These are phyloP conservation scores for Mycetomoellerius zeteki DNA, from an alignment of 1,140 invertebrate species.

Conservation along the genomic window DNA sequence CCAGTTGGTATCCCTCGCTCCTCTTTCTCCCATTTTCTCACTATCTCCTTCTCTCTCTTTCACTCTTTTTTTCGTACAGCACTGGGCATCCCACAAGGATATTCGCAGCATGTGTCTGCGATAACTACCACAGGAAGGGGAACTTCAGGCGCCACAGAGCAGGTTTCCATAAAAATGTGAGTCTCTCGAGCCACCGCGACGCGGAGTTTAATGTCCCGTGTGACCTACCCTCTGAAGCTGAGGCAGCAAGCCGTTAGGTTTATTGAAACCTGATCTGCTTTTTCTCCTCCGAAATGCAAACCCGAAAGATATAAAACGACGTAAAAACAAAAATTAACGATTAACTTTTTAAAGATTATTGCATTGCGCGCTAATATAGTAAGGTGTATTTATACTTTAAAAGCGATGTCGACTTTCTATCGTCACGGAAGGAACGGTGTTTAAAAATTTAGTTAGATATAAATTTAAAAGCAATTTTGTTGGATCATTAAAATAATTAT, in stretches of 20 bases:
- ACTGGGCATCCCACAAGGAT: conserved; percentile 63
- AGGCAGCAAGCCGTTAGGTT: conserved; percentile 73
- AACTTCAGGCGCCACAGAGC: conserved; percentile 80
- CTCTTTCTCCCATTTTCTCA: conserved; percentile 22
- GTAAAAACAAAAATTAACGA: background rate
- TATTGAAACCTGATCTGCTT: background rate
- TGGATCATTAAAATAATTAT: no score
- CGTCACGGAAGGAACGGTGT: no score
- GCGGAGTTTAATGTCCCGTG: conserved; percentile 77
- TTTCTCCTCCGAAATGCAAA: background rate
- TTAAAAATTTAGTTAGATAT: no score
- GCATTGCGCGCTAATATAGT: background rate
- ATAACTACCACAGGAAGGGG: conserved; percentile 58
- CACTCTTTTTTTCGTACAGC: conserved; percentile 35
- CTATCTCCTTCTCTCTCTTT: conserved; percentile 45
- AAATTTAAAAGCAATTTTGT: no score
- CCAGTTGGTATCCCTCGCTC: conserved; percentile 50
- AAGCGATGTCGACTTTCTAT: background rate
- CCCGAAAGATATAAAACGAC: background rate
- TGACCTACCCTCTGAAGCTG: conserved; percentile 75
- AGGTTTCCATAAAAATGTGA: conserved; percentile 81
- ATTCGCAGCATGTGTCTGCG: conserved; percentile 64
- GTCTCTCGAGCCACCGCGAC: conserved; percentile 72
- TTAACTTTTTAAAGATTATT: background rate
- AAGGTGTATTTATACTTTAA: background rate